Conservation (phyloP, 2,113 vertebrate species). For the Grammomys dolichurus region DNA sequence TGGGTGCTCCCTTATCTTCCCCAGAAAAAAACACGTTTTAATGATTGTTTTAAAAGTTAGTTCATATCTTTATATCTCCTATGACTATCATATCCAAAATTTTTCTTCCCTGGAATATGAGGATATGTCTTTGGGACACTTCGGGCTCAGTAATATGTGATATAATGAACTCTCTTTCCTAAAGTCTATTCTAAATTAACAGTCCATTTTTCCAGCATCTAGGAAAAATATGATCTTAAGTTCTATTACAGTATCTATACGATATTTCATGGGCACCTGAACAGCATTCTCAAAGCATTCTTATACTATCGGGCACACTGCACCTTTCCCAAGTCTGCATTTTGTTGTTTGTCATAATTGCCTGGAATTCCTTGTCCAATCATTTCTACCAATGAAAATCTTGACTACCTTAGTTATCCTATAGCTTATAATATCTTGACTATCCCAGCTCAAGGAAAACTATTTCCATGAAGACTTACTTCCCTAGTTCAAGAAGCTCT, state of each 20-base stretch:
- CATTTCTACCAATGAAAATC: background rate
- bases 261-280: background rate
- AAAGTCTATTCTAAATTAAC: constrained; percentile 9
- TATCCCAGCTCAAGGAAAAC: background rate
- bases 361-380: background rate
- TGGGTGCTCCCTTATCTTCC: background rate
- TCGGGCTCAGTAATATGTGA: background rate
- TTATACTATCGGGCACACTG: background rate
- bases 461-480: background rate
- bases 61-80: background rate
- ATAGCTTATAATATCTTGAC: too few relatives aligned
- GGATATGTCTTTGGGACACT: background rate
- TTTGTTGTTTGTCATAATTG: background rate
- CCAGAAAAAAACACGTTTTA: background rate
- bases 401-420: background rate
- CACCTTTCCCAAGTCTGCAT: background rate
- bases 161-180: background rate
- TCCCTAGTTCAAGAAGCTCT: background rate
- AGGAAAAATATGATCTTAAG: background rate
- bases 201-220: background rate
- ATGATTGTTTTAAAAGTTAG: background rate
- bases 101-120: background rate
- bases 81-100: background rate
- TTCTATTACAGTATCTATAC: background rate
- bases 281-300: background rate